These are phyloP conservation scores for Flexamia atlantica DNA, from an alignment of 2,888 invertebrate genomes.

Conservation along the genomic window DNA sequence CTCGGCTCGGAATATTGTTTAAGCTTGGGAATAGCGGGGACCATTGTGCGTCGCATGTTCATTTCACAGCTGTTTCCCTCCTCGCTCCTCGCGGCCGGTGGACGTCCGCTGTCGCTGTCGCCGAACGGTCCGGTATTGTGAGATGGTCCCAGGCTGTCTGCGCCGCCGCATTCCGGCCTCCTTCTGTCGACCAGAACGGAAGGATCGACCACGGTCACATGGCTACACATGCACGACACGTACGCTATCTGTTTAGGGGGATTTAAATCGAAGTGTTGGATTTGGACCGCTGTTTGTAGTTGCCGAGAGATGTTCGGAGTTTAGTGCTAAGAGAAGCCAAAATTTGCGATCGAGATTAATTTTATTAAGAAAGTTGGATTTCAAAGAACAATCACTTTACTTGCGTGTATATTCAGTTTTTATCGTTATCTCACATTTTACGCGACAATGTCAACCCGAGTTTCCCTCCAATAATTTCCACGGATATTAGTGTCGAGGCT, in stretches of 20 bases:
- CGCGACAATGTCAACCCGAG: conserved; percentile 1
- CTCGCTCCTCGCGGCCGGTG: neutral
- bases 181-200: conserved; percentile 24
- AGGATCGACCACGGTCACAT: neutral
- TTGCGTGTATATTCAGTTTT: too few species aligned
- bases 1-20: conserved; percentile 56
- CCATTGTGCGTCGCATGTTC: conserved; percentile 57
- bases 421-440: neutral
- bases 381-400: too few species aligned
- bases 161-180: conserved; percentile 32
- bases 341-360: too few species aligned
- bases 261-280: too few species aligned
- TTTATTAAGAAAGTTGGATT: too few species aligned
- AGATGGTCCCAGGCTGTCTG: conserved; percentile 54
- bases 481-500: neutral
- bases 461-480: neutral
- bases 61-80: conserved; percentile 51
- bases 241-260: too few species aligned
- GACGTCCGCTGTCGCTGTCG: neutral
- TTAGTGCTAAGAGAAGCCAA: too few species aligned
- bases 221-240: too few species aligned
- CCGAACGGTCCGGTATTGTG: neutral
- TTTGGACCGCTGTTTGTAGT: too few species aligned
- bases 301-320: too few species aligned
- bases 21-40: conserved; percentile 57